Base-by-base conservation (phyloP, 2,888 invertebrate species). In the Barypeithes pellucidus region DNA sequence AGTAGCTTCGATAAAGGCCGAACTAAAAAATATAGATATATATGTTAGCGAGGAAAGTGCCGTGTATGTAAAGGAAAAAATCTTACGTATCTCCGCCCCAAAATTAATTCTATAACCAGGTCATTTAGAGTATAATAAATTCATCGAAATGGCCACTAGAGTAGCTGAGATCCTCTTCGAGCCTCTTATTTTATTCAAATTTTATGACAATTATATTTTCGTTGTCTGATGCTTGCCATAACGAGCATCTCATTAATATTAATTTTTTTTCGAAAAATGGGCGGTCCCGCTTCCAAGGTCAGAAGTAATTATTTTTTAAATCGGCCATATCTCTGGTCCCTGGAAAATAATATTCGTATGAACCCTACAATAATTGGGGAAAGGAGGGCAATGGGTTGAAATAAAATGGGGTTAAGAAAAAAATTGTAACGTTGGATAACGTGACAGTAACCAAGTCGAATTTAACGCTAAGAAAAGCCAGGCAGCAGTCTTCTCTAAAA, bases 71-170 rank as follows among this genome's bases (percentile, higher is more conserved):
- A 50, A 50, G 0, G 11, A 50, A 22, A 2, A 9, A 22, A 5
- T 5, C 9, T 41, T 67, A 59, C 41, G 22, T 47, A 18, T 22
- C 54, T 29, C 36, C 29, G 18, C 43, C 62, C 59, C 36, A 36
- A 67, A 73, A 73, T 73, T 69, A 69, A 66, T 73, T 66, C 65
- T 50, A 68, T 73, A 73, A 69, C 69, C 73, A 67, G 66, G 36
- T 47, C 69, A 73, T 73, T 73, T 73, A 47, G 45, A 41, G 50
- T 47, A 41, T 69, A 73, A 73, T 73, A 73, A 73, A 73, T 73
- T 73, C 69, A 73, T 50, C 69, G 52, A 65, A 73, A 73, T 73
- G 73, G 73, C 73, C 73, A 69, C 73, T 69, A 69, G 59, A 73
- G 73, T 73, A 73, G 73, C 69, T 59, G 54, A 60, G 45, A 69